These are phyloP conservation scores for Pardalotus punctatus DNA, from an alignment of 2,113 vertebrate genomes.

Conservation along the genomic window DNA sequence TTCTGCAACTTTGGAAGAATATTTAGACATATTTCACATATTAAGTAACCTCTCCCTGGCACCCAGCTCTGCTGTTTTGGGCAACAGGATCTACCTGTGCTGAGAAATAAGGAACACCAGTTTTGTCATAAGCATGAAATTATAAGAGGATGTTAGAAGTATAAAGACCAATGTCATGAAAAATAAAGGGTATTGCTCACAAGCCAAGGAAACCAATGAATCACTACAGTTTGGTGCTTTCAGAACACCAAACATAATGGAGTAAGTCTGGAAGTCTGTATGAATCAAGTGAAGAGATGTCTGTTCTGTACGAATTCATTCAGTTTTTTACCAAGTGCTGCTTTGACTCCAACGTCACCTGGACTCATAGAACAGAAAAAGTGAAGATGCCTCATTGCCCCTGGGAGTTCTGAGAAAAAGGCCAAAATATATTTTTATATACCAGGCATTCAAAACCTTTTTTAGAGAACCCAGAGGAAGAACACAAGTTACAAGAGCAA, in stretches of 20 bases:
- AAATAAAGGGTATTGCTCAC: not conserved
- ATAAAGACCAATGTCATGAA: not conserved
- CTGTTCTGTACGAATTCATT: not conserved
- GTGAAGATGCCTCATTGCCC: fast-evolving
- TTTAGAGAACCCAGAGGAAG: not conserved
- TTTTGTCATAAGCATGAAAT: not conserved
- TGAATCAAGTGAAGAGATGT: not conserved
- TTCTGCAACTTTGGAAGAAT: not conserved
- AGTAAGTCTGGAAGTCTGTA: not conserved
- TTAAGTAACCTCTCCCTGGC: not conserved
- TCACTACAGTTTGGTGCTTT: not conserved
- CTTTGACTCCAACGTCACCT: not conserved
- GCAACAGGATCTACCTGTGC: not conserved
- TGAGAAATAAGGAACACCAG: not conserved
- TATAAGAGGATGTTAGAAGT: not conserved
- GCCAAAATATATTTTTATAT: not conserved
- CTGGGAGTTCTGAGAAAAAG: not conserved
- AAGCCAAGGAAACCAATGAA: not conserved
- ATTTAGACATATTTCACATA: not conserved
- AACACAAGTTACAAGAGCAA: not conserved
- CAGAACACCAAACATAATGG: not conserved
- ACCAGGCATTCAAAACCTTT: not conserved
- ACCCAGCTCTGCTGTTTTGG: not conserved
- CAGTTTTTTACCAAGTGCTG: not conserved
- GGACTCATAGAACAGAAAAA: not conserved